Conservation (phyloP, 2,113 vertebrate genomes). For the Deroptyus accipitrinus region DNA sequence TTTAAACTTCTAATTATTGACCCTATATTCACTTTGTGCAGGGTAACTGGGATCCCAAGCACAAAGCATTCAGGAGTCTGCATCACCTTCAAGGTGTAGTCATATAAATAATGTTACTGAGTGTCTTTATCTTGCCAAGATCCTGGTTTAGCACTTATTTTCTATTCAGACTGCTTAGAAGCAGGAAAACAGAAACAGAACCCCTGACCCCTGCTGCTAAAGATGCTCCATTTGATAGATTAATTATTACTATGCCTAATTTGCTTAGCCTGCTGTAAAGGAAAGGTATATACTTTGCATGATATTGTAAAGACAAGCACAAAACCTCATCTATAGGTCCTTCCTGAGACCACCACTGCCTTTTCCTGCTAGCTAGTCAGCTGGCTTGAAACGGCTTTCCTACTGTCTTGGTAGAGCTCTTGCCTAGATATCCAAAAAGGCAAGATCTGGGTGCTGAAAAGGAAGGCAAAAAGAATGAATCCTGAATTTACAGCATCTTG, state of each 20-base stretch:
- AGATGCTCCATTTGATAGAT: background rate
- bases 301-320: background rate
- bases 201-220: rapidly evolving
- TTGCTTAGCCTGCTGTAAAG: background rate
- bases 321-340: background rate
- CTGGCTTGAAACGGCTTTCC: background rate
- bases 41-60: background rate
- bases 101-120: rapidly evolving
- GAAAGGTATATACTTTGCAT: background rate
- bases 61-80: background rate
- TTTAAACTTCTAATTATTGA: background rate
- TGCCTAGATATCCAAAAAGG: background rate
- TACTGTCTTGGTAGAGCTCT: background rate
- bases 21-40: background rate
- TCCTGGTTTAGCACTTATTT: background rate
- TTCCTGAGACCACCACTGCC: background rate
- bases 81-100: background rate
- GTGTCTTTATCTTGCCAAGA: background rate
- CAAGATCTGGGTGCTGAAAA: background rate
- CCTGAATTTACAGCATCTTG: background rate
- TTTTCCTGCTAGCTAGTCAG: background rate
- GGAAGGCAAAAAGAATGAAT: background rate
- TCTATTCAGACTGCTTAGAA: background rate
- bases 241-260: background rate
- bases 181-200: background rate